Base-by-base conservation (phyloP, 2,797 vertebrate genomes). In the Sebastes taczanowskii region DNA sequence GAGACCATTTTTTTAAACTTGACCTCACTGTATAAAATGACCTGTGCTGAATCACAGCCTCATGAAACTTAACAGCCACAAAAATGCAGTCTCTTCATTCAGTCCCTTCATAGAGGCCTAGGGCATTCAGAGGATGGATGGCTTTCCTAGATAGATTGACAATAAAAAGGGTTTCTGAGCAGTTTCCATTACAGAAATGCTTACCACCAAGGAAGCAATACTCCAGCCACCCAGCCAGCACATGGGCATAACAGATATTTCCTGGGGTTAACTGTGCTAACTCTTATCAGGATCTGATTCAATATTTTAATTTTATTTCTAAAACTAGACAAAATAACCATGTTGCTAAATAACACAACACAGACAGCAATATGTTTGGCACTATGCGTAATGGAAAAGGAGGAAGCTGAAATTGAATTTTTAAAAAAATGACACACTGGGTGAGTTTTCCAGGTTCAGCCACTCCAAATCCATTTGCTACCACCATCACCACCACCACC, bases 401-500 rank as follows among this genome's bases (percentile, higher is more conserved):
- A 58, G 58, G n/a, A 62, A 61, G 7, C 14, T 42, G n/a, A 22
- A 46, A 7, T n/a, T 56, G 20, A 78, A 69, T 25, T 25, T 3
- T 5, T 0, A 38, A 38, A 38, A 35, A 20, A 16, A 42, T n/a
- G 2, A 7, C 53, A 42, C 38, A 59, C n/a, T 22, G 3, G 38
- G 13, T 32, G 25, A 27, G n/a, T 22, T 49, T 20, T 55, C 11
- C 63, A 74, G 55, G 29, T 78, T 66, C 49, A 52, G 71, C 60
- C 10, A 23, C 70, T 77, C 5, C 42, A 82, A 62, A 71, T 74
- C 75, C 69, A 82, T 79, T 71, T 81, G 62, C 65, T 70, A 18
- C n/a, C 76, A 30, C 22, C 20, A 30, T 27, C 30, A n/a, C 13
- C 18, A 20, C 49, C 49, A 52, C 20, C 46, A 52, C 46, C 18